Percentiles rank a stretch among this genome's conserved stretches.
Evolutionary conservation across 2,797 vertebrate species (phyloP).

Genomic region (Typhlichthys eigenmanni): DNA sequence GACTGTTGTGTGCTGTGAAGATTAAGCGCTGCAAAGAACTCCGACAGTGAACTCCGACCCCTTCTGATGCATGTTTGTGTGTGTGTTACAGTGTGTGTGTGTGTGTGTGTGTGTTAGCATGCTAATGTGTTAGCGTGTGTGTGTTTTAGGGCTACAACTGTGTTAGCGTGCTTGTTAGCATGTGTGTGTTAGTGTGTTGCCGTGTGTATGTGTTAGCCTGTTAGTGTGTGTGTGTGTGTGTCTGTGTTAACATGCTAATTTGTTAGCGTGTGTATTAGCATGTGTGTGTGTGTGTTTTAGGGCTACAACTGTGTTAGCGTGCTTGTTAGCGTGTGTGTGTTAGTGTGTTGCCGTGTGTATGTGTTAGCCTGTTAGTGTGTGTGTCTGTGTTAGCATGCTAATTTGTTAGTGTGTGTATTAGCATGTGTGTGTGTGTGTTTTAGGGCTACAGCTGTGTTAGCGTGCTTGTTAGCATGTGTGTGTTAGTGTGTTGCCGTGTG

Average conservation of each 20-base stretch:
- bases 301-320: too few species aligned
- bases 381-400: not conserved
- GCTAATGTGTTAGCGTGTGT: not conserved
- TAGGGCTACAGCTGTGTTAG: not conserved
- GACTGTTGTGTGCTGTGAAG: not conserved
- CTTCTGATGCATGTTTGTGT: not conserved
- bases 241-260: too few species aligned
- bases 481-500: not conserved
- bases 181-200: not conserved
- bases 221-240: too few species aligned
- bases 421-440: too few species aligned
- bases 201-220: not conserved
- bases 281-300: too few species aligned
- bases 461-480: too few species aligned
- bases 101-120: not conserved
- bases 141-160: not conserved
- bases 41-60: too few species aligned
- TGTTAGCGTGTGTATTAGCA: too few species aligned
- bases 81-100: not conserved
- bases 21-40: conserved; percentile 34
- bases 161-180: not conserved
- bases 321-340: too few species aligned
- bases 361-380: conserved; percentile 26
- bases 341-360: too few species aligned
- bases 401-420: not conserved